phyloP scores from a whole-genome alignment of 2,797 vertebrate species.

The Sphaeramia orbicularis region DNA sequence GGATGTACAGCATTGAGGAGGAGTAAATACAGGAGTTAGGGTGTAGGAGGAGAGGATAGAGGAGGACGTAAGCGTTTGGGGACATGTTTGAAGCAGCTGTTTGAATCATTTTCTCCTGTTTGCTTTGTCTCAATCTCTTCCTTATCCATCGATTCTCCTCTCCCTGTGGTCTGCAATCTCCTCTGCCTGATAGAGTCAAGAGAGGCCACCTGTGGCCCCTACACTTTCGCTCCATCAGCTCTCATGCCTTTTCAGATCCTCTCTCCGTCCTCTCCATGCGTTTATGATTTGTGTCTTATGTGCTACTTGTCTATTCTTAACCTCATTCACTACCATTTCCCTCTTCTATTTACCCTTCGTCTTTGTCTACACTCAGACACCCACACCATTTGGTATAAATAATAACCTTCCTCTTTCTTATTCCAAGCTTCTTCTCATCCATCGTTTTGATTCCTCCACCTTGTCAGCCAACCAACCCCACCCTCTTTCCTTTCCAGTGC shows the following conservation, averaged over 20 bases:
- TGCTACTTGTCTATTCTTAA: conserved; percentile 20
- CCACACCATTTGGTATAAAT: conserved; percentile 16
- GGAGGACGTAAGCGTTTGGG: conserved; percentile 4
- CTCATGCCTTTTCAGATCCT: conserved; percentile 66
- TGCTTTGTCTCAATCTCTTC: conserved; percentile 30
- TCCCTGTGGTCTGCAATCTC: conserved; percentile 44
- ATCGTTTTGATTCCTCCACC: background rate
- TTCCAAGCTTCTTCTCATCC: conserved; percentile 3
- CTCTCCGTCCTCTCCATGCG: conserved; percentile 69
- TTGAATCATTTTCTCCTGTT: conserved; percentile 41
- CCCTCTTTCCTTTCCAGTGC: background rate
- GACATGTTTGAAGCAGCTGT: conserved; percentile 24
- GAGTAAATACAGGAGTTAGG: background rate
- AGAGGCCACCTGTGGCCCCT: conserved; percentile 64
- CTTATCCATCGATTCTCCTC: conserved; percentile 43
- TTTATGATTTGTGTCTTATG: conserved; percentile 26
- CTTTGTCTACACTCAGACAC: conserved; percentile 19
- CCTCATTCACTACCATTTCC: conserved; percentile 24
- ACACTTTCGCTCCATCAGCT: background rate
- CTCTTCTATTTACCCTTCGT: conserved; percentile 28
- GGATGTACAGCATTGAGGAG: conserved; percentile 7
- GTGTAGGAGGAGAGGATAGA: conserved; percentile 5
- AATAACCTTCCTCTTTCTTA: conserved; percentile 13
- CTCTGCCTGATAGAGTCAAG: conserved; percentile 50
- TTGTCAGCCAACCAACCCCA: conserved; percentile 1